phyloP scores from a whole-genome alignment of 2,113 vertebrate species.

The Mormoops blainvillei region DNA sequence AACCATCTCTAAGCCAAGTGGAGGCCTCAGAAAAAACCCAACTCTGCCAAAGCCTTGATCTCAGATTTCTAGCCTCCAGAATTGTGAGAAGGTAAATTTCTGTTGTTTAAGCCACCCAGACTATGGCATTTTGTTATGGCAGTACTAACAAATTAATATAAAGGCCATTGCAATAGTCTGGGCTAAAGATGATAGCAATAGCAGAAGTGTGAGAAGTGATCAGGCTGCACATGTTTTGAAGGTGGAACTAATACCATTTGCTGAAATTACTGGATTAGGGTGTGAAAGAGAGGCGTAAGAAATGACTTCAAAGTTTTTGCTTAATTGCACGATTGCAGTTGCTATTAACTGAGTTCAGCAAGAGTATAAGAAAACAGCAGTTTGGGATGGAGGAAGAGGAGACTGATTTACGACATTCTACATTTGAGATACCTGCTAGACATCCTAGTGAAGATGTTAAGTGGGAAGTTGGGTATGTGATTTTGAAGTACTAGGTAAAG shows the following conservation, averaged over 20 bases:
- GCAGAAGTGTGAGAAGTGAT: neutral
- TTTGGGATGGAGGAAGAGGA: neutral
- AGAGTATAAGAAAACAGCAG: neutral
- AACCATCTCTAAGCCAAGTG: neutral
- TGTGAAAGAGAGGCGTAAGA: neutral
- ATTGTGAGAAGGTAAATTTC: neutral
- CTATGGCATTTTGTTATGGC: neutral
- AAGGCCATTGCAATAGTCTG: neutral
- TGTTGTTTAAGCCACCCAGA: neutral
- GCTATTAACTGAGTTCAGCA: neutral
- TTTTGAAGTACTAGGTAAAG: neutral
- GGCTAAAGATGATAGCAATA: neutral
- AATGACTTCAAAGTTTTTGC: neutral
- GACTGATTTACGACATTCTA: neutral
- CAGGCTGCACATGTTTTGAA: neutral
- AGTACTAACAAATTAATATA: neutral
- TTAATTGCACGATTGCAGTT: neutral
- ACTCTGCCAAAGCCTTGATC: neutral
- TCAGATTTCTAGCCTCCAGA: neutral
- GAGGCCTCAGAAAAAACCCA: neutral
- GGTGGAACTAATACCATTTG: neutral
- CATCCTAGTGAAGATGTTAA: neutral
- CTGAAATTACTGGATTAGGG: neutral
- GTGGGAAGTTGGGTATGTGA: neutral
- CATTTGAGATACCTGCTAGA: neutral